Conservation (phyloP, 2,888 invertebrate genomes). For the Megamerina dolium region DNA sequence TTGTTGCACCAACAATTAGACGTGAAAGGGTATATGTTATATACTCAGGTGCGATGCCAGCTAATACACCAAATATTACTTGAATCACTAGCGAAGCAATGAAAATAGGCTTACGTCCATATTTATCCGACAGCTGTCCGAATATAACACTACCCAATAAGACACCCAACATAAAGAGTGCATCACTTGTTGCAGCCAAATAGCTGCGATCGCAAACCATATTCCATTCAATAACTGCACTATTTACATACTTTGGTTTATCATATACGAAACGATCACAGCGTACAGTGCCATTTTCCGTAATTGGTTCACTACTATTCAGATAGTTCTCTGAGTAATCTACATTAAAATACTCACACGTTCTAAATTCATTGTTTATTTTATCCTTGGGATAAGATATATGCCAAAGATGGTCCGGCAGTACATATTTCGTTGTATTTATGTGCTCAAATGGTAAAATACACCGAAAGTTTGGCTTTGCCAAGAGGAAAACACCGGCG, state of each 20-base stretch:
- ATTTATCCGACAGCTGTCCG: slow-evolving; percentile 67
- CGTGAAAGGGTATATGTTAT: slow-evolving; percentile 61
- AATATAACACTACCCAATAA: slow-evolving; percentile 66
- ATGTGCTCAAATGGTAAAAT: slow-evolving; percentile 54
- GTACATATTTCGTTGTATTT: slow-evolving; percentile 24
- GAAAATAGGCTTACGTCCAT: slow-evolving; percentile 66
- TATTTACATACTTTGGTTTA: slow-evolving; percentile 55
- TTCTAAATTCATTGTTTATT: slow-evolving; percentile 48
- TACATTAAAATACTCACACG: slow-evolving; percentile 53
- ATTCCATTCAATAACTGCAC: slow-evolving; percentile 64
- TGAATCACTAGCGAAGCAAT: slow-evolving; percentile 65
- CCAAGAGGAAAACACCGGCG: slow-evolving; percentile 64
- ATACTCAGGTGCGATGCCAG: slow-evolving; percentile 63
- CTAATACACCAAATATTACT: slow-evolving; percentile 61
- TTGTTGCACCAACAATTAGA: slow-evolving; percentile 64
- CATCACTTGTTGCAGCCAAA: slow-evolving; percentile 60
- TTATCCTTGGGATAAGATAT: slow-evolving; percentile 54
- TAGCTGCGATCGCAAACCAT: slow-evolving; percentile 62
- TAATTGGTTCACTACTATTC: slow-evolving; percentile 26
- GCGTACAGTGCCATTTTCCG: slow-evolving; percentile 30
- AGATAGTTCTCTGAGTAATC: slow-evolving; percentile 43
- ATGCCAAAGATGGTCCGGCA: slow-evolving; percentile 50
- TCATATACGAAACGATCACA: slow-evolving; percentile 61
- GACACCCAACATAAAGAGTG: slow-evolving; percentile 62
- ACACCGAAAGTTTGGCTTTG: slow-evolving; percentile 61